Evolutionary conservation across 2,888 invertebrate species (phyloP).

Genomic region (Physocephala rufipes): DNA sequence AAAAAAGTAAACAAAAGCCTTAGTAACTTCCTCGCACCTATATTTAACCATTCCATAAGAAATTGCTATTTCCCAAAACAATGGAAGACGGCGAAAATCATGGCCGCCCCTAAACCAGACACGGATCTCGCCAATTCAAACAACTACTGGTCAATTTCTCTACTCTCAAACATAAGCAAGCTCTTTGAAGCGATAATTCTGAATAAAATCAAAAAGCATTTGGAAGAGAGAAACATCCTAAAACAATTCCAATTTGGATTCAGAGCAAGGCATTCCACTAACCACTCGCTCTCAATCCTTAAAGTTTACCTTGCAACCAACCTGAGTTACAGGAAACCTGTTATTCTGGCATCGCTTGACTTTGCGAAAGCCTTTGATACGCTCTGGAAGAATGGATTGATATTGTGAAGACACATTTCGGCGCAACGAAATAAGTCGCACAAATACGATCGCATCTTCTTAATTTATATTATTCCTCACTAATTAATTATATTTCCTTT

Average conservation of each 20-base stretch:
- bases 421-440: no score
- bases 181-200: neutral
- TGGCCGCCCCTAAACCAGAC: neutral
- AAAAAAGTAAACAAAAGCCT: neutral
- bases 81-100: neutral
- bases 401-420: no score
- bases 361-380: constrained; percentile 6
- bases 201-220: neutral
- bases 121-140: neutral
- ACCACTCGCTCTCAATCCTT: neutral
- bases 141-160: neutral
- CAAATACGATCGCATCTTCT: no score
- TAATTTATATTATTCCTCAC: no score
- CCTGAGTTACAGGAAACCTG: neutral
- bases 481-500: no score
- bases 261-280: neutral
- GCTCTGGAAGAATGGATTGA: no score
- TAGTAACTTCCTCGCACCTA: neutral
- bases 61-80: neutral
- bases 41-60: no score
- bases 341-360: neutral
- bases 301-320: neutral
- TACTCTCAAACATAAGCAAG: neutral
- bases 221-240: neutral
- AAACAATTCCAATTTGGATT: neutral